Conservation (phyloP, 2,888 invertebrate species). For the Trissolcus japonicus region DNA sequence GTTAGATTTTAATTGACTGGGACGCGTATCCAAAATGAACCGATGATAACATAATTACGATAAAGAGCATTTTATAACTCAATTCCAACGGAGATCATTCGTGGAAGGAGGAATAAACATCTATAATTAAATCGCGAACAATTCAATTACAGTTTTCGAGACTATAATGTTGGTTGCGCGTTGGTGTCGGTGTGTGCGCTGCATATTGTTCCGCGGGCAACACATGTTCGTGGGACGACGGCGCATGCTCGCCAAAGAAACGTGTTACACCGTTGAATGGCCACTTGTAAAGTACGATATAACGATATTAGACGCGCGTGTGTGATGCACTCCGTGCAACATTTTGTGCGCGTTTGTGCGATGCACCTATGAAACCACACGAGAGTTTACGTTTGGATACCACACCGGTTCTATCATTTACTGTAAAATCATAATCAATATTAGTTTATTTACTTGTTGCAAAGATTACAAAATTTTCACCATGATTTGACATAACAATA, state of each 20-base stretch:
- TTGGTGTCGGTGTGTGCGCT: slow-evolving; percentile 29
- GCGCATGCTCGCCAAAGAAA: slow-evolving; percentile 51
- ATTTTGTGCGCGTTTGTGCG: too few species aligned
- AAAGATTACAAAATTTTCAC: too few species aligned
- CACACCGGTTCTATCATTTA: slow-evolving; percentile 10
- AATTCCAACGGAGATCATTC: slow-evolving; percentile 39
- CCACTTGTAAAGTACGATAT: slow-evolving; percentile 59
- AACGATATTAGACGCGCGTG: slow-evolving; percentile 58
- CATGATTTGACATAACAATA: too few species aligned
- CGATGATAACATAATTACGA: slow-evolving; percentile 32
- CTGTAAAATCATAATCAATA: background rate
- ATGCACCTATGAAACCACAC: slow-evolving; percentile 20
- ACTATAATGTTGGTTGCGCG: slow-evolving; percentile 30
- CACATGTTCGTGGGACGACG: slow-evolving; percentile 44
- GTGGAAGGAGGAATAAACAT: slow-evolving; percentile 38
- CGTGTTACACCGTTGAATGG: slow-evolving; percentile 55
- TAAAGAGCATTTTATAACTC: slow-evolving; percentile 36
- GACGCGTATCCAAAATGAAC: slow-evolving; percentile 14
- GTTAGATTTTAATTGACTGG: background rate
- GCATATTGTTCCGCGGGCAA: slow-evolving; percentile 40
- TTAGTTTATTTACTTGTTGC: too few species aligned
- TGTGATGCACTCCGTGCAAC: slow-evolving; percentile 26
- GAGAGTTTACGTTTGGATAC: slow-evolving; percentile 31
- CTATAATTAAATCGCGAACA: slow-evolving; percentile 53
- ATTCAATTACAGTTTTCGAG: slow-evolving; percentile 55